Evolutionary conservation across 92 coral and sea anemone genomes (phyloP).

Genomic region (Epizoanthus ramosus): DNA sequence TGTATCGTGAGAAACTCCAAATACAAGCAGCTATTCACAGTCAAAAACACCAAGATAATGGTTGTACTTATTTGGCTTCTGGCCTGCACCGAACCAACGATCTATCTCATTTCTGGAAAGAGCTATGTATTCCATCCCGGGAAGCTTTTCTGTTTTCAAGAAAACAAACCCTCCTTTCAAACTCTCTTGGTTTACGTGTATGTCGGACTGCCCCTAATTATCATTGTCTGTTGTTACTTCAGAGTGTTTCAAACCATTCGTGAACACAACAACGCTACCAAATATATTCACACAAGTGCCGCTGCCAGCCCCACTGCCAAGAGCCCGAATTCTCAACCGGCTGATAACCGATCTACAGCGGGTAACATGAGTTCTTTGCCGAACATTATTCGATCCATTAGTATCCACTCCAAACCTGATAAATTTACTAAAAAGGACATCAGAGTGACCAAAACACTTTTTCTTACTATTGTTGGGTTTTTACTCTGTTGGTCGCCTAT

Average conservation of each 20-base stretch:
- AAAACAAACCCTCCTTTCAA: constrained; percentile 43
- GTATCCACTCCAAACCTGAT: constrained; percentile 12
- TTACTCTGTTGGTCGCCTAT: constrained; percentile 67
- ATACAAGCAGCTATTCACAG: constrained; percentile 56
- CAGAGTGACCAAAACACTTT: constrained; percentile 57
- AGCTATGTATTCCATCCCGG: constrained; percentile 72
- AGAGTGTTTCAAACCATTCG: constrained; percentile 59
- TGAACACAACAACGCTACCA: constrained; percentile 41
- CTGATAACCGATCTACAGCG: background rate
- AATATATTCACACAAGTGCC: background rate
- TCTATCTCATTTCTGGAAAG: constrained; percentile 64
- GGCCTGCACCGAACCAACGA: constrained; percentile 69
- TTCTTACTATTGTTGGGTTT: constrained; percentile 54
- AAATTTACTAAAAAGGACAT: constrained; percentile 49
- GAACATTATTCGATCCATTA: constrained; percentile 21
- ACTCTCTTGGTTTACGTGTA: constrained; percentile 51
- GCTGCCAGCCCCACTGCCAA: constrained; percentile 17
- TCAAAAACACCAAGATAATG: constrained; percentile 52
- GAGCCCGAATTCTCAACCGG: background rate
- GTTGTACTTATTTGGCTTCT: constrained; percentile 44
- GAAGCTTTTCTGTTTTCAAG: constrained; percentile 71
- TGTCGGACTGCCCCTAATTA: constrained; percentile 49
- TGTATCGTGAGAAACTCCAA: constrained; percentile 62
- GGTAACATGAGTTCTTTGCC: constrained; percentile 11
- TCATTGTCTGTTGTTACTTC: constrained; percentile 56